Conservation (phyloP, 2,113 vertebrate genomes). For the Peucedramus taeniatus region DNA sequence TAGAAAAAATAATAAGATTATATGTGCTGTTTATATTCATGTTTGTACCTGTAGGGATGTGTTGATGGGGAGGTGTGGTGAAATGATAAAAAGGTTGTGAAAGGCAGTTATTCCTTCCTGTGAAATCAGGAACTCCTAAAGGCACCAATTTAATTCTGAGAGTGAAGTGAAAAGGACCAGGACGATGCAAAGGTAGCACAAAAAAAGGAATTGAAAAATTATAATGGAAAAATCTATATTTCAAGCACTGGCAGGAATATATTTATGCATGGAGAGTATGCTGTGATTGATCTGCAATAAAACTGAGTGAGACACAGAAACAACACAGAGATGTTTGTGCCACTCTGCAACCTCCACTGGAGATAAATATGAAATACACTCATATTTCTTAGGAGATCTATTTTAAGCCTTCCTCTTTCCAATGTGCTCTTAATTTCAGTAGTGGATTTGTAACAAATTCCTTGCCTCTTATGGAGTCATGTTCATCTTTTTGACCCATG, state of each 20-base stretch:
- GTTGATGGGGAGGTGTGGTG: neutral
- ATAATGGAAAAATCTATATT: slow-evolving; percentile 38
- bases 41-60: neutral
- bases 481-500: neutral
- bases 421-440: neutral
- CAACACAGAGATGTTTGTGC: neutral
- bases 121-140: neutral
- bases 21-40: neutral
- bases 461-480: neutral
- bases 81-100: neutral
- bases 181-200: neutral
- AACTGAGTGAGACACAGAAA: slow-evolving; percentile 9
- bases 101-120: neutral
- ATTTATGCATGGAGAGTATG: slow-evolving; percentile 3
- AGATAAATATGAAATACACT: slow-evolving; percentile 10
- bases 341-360: neutral
- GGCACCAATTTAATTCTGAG: neutral
- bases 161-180: neutral
- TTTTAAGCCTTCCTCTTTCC: neutral
- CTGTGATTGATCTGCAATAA: slow-evolving; percentile 15
- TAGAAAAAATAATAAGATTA: neutral
- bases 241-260: neutral
- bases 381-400: neutral
- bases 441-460: neutral
- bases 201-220: slow-evolving; percentile 1